phyloP scores from a whole-genome alignment of 2,888 invertebrate genomes.

The Cerastis rubricosa region DNA sequence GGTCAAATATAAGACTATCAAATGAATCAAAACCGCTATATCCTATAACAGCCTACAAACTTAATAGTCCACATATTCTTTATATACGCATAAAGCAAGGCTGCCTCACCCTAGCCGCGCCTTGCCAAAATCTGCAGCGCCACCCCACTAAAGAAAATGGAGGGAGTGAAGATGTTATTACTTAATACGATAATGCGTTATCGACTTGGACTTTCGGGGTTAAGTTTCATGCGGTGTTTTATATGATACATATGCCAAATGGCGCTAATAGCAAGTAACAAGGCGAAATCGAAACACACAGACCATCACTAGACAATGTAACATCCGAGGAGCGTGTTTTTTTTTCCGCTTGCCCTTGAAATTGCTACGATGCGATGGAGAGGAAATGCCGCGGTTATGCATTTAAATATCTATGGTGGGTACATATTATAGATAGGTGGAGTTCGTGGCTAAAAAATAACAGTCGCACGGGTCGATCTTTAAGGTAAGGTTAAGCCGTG shows the following conservation, averaged over 20 bases:
- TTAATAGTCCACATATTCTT: conserved; percentile 1
- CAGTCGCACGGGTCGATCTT: too few relatives aligned
- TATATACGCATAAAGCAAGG: conserved; percentile 45
- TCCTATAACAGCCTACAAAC: neutral
- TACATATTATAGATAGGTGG: too few relatives aligned
- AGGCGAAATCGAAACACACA: neutral
- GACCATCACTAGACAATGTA: neutral
- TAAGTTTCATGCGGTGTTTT: conserved; percentile 17
- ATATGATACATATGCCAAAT: neutral
- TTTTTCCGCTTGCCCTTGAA: neutral
- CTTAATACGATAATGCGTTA: conserved; percentile 41
- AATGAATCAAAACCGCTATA: neutral
- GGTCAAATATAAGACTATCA: neutral
- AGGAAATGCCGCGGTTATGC: neutral
- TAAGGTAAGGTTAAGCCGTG: too few relatives aligned
- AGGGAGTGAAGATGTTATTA: conserved; percentile 27
- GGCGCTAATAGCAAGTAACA: neutral
- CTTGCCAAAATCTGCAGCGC: conserved; percentile 59
- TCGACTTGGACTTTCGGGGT: conserved; percentile 1
- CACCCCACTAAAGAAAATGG: conserved; percentile 37
- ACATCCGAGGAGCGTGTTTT: neutral
- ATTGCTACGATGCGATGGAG: neutral
- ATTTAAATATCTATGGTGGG: neutral
- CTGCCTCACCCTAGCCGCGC: conserved; percentile 37
- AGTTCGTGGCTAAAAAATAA: too few relatives aligned